These are phyloP conservation scores for Ostrea edulis DNA, from an alignment of 1,140 invertebrate species.

Conservation along the genomic window DNA sequence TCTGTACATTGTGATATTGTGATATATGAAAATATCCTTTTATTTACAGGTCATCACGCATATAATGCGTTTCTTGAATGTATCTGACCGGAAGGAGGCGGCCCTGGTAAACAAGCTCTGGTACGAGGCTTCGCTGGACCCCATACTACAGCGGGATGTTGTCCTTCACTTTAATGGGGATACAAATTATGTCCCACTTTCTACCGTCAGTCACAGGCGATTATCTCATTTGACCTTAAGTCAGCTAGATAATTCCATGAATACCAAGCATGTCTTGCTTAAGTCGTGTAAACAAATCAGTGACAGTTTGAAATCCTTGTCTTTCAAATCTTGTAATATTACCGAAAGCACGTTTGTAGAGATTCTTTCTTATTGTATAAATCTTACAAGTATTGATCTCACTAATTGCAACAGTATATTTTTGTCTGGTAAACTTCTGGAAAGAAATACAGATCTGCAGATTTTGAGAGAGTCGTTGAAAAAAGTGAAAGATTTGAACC, in stretches of 20 bases:
- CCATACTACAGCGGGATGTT: constrained; percentile 71
- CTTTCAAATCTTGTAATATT: constrained; percentile 72
- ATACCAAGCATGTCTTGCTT: constrained; percentile 63
- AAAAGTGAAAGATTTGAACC: constrained; percentile 82
- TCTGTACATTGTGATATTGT: too few relatives aligned
- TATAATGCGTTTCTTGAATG: constrained; percentile 73
- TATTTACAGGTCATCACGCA: constrained; percentile 73
- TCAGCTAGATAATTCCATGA: constrained; percentile 69
- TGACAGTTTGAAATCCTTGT: constrained; percentile 68
- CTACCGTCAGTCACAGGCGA: constrained; percentile 54
- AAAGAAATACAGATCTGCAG: constrained; percentile 81
- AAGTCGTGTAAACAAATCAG: constrained; percentile 68
- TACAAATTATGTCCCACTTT: constrained; percentile 48
- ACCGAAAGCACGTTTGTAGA: constrained; percentile 71
- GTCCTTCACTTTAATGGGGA: constrained; percentile 66
- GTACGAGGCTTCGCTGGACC: constrained; percentile 77
- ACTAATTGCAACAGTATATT: constrained; percentile 85
- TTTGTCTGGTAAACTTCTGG: constrained; percentile 86
- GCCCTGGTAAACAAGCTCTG: constrained; percentile 71
- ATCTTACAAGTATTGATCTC: constrained; percentile 83
- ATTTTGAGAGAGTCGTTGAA: constrained; percentile 80
- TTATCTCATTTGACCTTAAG: constrained; percentile 69
- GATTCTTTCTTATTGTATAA: constrained; percentile 68
- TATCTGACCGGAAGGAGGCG: constrained; percentile 76
- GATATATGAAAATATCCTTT: background rate